Base-by-base conservation (phyloP, 2,888 invertebrate species). In the Drosophila tripunctata region DNA sequence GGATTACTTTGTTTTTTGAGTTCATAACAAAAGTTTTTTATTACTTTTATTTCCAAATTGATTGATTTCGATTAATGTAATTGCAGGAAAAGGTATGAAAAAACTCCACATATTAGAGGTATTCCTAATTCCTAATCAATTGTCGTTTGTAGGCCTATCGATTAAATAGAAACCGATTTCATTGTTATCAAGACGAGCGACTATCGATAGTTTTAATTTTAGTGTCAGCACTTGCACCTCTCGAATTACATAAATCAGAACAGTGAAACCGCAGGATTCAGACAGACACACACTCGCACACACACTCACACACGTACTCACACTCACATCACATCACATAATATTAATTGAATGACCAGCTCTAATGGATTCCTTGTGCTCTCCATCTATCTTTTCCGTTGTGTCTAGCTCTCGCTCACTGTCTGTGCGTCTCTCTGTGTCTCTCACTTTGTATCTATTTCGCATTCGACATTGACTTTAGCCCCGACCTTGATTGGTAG, bases 401-500 rank as follows among this genome's bases (percentile, higher is more conserved):
- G n/a, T 6, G 7, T 7, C n/a, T 22, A 1, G 21, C 22, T 47
- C 14, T 36, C 24, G 24, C 40, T 56, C n/a, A 35, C 44, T 33
- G 15, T 21, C 19, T 15, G 5, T 2, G 2, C 21, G 4, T 14
- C 27, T 14, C 17, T 27, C 12, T 27, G 3, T 24, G 22, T 33
- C 24, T 22, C 27, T 4, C n/a, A 17, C 10, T 10, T 5, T 51
- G 15, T 36, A 4, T 15, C 41, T 22, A 8, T 47, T 17, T 14
- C 10, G 19, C 19, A 40, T 19, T 30, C 40, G 51, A 51, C 51
- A 30, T 51, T 36, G 54, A 31, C 40, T 40, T 43, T 77, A 58
- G 35, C 82, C 69, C 54, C 73, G 80, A 86, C 86, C 86, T 80
- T 86, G 76, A 12, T 21, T 27, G 52, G n/a, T 27, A n/a, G 44